These are phyloP conservation scores for Burhinus oedicnemus DNA, from an alignment of 2,113 vertebrate genomes.

Conservation along the genomic window DNA sequence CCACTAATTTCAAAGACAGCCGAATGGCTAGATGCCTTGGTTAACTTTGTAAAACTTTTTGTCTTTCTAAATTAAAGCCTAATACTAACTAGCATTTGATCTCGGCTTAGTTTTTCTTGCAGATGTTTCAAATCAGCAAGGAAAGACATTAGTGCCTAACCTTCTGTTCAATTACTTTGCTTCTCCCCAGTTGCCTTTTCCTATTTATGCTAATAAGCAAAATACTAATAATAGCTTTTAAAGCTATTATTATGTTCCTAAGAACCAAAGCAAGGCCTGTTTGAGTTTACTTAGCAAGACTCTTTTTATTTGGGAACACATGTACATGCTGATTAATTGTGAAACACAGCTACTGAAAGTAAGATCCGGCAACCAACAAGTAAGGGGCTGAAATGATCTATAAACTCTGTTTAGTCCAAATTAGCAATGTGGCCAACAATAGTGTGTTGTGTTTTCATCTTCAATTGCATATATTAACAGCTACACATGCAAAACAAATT, in stretches of 20 bases:
- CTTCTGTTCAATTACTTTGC: not conserved
- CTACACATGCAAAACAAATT: conserved; percentile 63
- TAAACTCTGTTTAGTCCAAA: conserved; percentile 64
- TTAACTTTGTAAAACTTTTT: not conserved
- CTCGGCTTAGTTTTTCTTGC: not conserved
- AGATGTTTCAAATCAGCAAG: not conserved
- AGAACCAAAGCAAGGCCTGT: not conserved
- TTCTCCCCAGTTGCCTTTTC: not conserved
- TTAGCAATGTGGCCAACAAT: conserved; percentile 47
- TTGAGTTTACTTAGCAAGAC: conserved; percentile 11
- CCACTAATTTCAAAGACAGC: not conserved
- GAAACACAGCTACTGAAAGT: conserved; percentile 14
- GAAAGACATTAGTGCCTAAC: not conserved
- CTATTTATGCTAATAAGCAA: conserved; percentile 8
- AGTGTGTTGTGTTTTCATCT: conserved; percentile 49
- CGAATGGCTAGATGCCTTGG: not conserved
- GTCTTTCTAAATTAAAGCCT: not conserved
- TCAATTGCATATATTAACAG: conserved; percentile 70
- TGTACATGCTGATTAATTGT: conserved; percentile 24
- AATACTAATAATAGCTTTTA: conserved; percentile 24
- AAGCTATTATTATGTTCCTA: conserved; percentile 15
- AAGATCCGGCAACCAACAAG: not conserved
- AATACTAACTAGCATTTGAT: not conserved
- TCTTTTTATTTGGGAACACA: not conserved
- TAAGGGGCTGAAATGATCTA: conserved; percentile 27